A percentile compares a stretch with the other conserved stretches of the same genome.
Evolutionary conservation across 2,113 vertebrate genomes (phyloP).

Genomic region (Apus apus): DNA sequence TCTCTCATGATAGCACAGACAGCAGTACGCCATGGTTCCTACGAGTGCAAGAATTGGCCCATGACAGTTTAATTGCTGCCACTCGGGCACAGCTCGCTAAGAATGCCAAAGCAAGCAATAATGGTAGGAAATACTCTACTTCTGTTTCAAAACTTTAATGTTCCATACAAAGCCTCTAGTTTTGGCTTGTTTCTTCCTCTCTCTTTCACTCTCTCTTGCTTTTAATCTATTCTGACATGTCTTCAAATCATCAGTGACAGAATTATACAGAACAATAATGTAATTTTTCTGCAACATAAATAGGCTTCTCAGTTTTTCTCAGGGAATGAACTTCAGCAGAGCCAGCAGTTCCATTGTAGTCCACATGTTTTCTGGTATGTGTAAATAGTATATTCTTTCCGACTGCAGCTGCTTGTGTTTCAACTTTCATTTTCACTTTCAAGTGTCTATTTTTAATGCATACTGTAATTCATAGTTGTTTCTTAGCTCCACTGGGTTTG

Average conservation of each 20-base stretch:
- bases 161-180: not conserved
- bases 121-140: constrained; percentile 76
- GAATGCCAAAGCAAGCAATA: constrained; percentile 88
- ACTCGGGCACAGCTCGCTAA: constrained; percentile 94
- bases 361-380: not conserved
- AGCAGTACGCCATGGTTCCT: constrained; percentile 95
- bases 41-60: constrained; percentile 94
- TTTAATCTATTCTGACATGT: not conserved
- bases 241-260: not conserved
- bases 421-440: constrained; percentile 29
- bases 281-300: not conserved
- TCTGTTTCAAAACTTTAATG: not conserved
- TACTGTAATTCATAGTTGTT: not conserved
- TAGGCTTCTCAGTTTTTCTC: not conserved
- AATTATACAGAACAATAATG: not conserved
- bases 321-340: not conserved
- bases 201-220: not conserved
- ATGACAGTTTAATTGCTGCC: constrained; percentile 97
- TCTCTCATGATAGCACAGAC: constrained; percentile 86
- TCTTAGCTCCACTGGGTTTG: not conserved
- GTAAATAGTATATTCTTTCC: not conserved
- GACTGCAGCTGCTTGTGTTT: not conserved
- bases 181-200: not conserved
- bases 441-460: not conserved
- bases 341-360: not conserved